phyloP scores from a whole-genome alignment of 2,888 invertebrate genomes.

The Harpalus rufipes region DNA sequence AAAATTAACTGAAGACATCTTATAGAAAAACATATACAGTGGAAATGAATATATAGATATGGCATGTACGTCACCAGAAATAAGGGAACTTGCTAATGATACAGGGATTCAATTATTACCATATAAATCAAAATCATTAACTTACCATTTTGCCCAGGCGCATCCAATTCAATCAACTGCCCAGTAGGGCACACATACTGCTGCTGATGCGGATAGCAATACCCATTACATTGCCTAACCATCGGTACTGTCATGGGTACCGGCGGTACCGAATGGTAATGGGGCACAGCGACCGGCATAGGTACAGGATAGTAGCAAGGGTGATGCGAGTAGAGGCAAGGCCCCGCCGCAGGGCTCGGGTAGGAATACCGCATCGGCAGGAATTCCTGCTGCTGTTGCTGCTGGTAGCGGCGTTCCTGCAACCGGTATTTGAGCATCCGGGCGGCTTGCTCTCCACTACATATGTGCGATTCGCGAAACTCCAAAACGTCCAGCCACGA shows the following conservation, averaged over 20 bases:
- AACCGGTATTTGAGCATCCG: slow-evolving; percentile 77
- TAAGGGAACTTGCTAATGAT: no score
- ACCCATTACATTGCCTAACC: slow-evolving; percentile 59
- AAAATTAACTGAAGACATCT: no score
- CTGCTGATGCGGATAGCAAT: slow-evolving; percentile 51
- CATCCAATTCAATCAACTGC: neutral
- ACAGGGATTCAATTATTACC: no score
- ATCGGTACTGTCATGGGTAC: slow-evolving; percentile 68
- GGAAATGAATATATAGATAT: no score
- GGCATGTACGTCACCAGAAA: no score
- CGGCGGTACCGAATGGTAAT: slow-evolving; percentile 72
- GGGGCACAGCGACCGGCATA: slow-evolving; percentile 68
- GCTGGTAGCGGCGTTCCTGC: slow-evolving; percentile 76
- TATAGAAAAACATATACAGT: no score
- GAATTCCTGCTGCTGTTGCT: slow-evolving; percentile 69
- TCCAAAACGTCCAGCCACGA: slow-evolving; percentile 85
- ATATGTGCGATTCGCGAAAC: slow-evolving; percentile 80
- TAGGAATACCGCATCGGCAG: slow-evolving; percentile 68
- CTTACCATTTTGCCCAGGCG: neutral
- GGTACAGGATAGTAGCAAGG: slow-evolving; percentile 67
- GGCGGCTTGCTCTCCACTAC: slow-evolving; percentile 79
- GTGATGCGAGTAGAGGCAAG: slow-evolving; percentile 44
- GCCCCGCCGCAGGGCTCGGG: slow-evolving; percentile 10
- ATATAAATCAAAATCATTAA: no score
- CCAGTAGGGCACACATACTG: neutral